These are phyloP conservation scores for Amblyopsis hoosieri DNA, from an alignment of 2,797 vertebrate genomes.

Conservation along the genomic window DNA sequence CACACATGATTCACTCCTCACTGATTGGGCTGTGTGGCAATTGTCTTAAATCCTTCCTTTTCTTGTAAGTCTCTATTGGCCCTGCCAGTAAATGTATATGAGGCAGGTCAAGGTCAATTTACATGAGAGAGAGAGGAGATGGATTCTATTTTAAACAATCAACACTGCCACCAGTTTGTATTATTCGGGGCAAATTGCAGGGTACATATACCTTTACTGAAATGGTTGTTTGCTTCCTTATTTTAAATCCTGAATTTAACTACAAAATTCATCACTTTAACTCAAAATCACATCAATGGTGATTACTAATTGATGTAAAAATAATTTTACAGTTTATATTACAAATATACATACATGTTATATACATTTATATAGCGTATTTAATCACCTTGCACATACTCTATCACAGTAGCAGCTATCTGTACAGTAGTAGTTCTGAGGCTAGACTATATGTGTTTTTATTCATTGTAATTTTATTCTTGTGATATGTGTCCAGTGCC, in stretches of 20 bases:
- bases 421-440: too few relatives aligned
- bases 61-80: slow-evolving; percentile 59
- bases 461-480: too few relatives aligned
- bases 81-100: slow-evolving; percentile 47
- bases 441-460: too few relatives aligned
- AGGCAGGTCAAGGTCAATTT: slow-evolving; percentile 42
- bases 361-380: too few relatives aligned
- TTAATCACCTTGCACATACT: too few relatives aligned
- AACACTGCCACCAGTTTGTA: neutral
- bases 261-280: too few relatives aligned
- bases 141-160: slow-evolving; percentile 16
- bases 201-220: neutral
- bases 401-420: too few relatives aligned
- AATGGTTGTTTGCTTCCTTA: too few relatives aligned
- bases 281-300: neutral
- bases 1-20: slow-evolving; percentile 57
- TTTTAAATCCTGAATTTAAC: too few relatives aligned
- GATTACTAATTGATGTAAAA: neutral
- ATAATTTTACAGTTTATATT: too few relatives aligned
- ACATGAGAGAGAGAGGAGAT: slow-evolving; percentile 15
- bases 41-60: slow-evolving; percentile 56
- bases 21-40: slow-evolving; percentile 42
- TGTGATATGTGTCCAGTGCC: too few relatives aligned
- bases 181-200: neutral
- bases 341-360: too few relatives aligned